Percentiles rank a stretch among this genome's conserved stretches.
Evolutionary conservation across 2,888 invertebrate genomes (phyloP).

Genomic region (Dolichomitus sp.): DNA sequence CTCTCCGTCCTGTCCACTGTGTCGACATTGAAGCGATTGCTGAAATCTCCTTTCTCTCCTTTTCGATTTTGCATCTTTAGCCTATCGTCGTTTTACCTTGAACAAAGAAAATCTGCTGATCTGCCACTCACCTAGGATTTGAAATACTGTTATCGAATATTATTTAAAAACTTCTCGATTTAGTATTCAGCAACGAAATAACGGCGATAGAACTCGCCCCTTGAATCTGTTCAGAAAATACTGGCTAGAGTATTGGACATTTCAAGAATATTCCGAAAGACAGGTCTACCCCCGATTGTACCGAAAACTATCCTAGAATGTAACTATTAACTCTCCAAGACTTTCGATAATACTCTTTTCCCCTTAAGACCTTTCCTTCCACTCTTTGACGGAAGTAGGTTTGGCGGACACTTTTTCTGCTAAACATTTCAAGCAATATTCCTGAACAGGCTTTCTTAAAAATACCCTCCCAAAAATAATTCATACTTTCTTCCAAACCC

Average conservation of each 20-base stretch:
- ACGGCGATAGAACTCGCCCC: neutral
- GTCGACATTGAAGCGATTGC: constrained; percentile 30
- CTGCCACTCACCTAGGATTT: neutral
- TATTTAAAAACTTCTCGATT: neutral
- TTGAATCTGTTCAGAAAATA: neutral
- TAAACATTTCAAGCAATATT: too few species aligned
- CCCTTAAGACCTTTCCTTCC: too few species aligned
- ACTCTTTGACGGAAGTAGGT: neutral
- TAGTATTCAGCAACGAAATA: neutral
- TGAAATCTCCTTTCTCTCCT: constrained; percentile 29
- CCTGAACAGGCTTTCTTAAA: too few species aligned
- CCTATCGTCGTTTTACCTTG: constrained; percentile 10
- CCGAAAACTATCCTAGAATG: neutral
- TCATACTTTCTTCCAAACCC: too few species aligned
- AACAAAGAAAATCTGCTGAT: constrained; percentile 31
- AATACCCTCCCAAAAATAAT: too few species aligned
- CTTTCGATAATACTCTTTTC: neutral
- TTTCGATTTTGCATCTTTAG: neutral
- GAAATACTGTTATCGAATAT: constrained; percentile 27
- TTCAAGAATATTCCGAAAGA: neutral
- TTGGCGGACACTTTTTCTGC: neutral
- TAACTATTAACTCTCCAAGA: neutral
- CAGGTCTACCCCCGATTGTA: neutral
- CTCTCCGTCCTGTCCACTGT: constrained; percentile 26
- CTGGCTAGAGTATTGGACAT: neutral